These are phyloP conservation scores for Xanthia icteritia DNA, from an alignment of 2,888 invertebrate genomes.

Conservation along the genomic window DNA sequence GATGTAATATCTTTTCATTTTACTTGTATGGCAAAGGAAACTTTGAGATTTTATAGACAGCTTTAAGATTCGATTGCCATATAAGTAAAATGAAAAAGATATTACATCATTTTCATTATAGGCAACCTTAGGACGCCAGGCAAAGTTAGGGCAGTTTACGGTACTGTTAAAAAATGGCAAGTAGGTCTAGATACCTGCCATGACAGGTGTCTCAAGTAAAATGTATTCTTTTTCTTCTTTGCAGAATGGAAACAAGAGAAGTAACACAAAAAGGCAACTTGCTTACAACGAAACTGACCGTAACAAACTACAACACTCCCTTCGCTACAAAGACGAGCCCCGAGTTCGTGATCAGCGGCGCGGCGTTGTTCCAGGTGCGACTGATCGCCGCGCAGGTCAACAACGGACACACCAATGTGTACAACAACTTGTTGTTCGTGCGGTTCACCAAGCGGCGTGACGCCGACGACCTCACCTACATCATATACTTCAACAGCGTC, in stretches of 20 bases:
- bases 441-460: conserved; percentile 68
- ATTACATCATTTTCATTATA: too few relatives aligned
- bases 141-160: too few relatives aligned
- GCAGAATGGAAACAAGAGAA: conserved; percentile 71
- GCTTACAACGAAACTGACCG: conserved; percentile 65
- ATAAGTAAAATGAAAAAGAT: too few relatives aligned
- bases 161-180: too few relatives aligned
- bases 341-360: conserved; percentile 70
- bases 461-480: conserved; percentile 70
- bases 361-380: conserved; percentile 69
- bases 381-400: conserved; percentile 69
- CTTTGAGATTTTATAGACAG: too few relatives aligned
- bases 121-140: too few relatives aligned
- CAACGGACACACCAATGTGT: conserved; percentile 47
- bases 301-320: conserved; percentile 69
- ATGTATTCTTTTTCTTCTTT: conserved; percentile 22
- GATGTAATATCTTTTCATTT: too few relatives aligned
- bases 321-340: conserved; percentile 67
- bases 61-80: too few relatives aligned
- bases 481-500: conserved; percentile 69
- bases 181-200: too few relatives aligned
- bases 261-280: conserved; percentile 71
- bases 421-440: conserved; percentile 72
- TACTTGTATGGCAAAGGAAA: too few relatives aligned
- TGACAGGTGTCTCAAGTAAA: too few relatives aligned